These are phyloP conservation scores for Chaunax sp. DNA, from an alignment of 2,797 vertebrate species.

Conservation along the genomic window DNA sequence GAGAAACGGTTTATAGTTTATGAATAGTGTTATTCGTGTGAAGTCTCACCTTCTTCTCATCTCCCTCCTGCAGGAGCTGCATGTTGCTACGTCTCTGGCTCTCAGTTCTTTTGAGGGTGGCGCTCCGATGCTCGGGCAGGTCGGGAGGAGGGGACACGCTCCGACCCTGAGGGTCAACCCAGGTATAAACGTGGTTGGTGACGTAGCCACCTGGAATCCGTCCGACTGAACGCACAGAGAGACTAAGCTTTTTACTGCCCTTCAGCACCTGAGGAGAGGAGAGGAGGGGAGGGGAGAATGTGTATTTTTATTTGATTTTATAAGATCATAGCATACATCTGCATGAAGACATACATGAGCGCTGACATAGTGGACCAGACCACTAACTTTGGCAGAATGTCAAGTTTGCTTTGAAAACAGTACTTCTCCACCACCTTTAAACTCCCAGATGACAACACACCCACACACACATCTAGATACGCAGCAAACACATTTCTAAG, in stretches of 20 bases:
- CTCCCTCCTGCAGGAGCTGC: conserved; percentile 92
- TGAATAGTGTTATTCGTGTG: not conserved
- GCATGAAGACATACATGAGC: conserved; percentile 20
- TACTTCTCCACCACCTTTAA: not conserved
- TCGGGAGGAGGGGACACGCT: conserved; percentile 89
- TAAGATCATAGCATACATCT: not conserved
- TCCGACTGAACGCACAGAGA: conserved; percentile 92
- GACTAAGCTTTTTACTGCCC: conserved; percentile 94
- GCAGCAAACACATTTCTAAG: conserved; percentile 23
- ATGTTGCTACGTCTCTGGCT: conserved; percentile 91
- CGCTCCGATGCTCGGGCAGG: conserved; percentile 84
- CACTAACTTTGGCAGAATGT: conserved; percentile 21
- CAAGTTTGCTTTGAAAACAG: conserved; percentile 19
- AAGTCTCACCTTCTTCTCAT: conserved; percentile 94
- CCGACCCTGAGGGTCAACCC: conserved; percentile 91
- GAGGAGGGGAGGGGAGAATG: conserved; percentile 42
- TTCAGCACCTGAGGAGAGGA: conserved; percentile 90
- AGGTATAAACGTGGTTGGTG: conserved; percentile 97
- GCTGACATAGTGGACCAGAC: not conserved
- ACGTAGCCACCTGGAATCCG: conserved; percentile 94
- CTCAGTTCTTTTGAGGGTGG: conserved; percentile 83
- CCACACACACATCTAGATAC: conserved; percentile 2
- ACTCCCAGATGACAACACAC: conserved; percentile 13
- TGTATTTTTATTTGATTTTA: conserved; percentile 4
- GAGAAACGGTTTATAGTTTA: not conserved